These are phyloP conservation scores for Globicephala melas DNA, from an alignment of 2,113 vertebrate genomes.

Conservation along the genomic window DNA sequence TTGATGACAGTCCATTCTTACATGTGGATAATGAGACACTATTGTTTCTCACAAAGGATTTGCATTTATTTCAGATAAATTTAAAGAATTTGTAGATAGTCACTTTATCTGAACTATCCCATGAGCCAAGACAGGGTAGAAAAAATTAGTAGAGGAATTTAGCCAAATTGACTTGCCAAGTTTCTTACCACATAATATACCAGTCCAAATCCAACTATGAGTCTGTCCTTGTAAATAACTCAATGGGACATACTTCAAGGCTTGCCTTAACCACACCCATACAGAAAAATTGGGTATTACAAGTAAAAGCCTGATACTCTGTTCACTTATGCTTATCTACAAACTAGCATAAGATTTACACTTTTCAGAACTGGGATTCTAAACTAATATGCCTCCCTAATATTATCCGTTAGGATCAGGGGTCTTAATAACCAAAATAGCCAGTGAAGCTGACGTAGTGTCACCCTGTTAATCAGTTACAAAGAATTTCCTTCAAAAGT, in stretches of 20 bases:
- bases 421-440: background rate
- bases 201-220: background rate
- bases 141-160: background rate
- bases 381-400: background rate
- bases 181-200: background rate
- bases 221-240: background rate
- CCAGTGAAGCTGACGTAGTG: background rate
- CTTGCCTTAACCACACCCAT: background rate
- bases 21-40: background rate
- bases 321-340: background rate
- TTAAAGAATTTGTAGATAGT: background rate
- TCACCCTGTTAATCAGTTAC: background rate
- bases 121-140: background rate
- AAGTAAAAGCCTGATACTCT: background rate
- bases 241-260: background rate
- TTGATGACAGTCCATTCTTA: background rate
- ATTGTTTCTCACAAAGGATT: background rate
- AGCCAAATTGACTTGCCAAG: background rate
- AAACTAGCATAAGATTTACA: background rate
- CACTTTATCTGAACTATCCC: background rate
- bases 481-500: background rate
- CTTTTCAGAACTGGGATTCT: background rate
- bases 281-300: background rate
- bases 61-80: background rate
- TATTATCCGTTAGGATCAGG: background rate